Base-by-base conservation (phyloP, 2,888 invertebrate species). In the Doris montereyensis region DNA sequence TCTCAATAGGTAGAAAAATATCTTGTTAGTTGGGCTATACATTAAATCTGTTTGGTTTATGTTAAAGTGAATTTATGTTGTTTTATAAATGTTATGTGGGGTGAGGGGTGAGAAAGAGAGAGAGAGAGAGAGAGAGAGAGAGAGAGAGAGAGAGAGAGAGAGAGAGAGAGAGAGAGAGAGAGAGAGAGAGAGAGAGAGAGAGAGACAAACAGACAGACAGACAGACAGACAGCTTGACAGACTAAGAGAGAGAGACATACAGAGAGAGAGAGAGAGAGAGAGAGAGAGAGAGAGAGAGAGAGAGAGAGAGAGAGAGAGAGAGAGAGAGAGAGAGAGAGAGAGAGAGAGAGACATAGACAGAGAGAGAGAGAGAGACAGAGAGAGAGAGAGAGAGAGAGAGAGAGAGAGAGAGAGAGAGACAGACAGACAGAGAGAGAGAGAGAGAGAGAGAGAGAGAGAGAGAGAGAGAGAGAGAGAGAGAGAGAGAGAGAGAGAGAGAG, bases 91-190 rank as follows among this genome's bases (percentile, higher is more conserved):
- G n/a, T n/a, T n/a, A n/a, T n/a, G n/a, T n/a, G n/a, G n/a, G n/a
- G n/a, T n/a, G n/a, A n/a, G n/a, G n/a, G n/a, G n/a, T n/a, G n/a
- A 65, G 41, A 62, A 58, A 79, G 35, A 76, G 70, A 60, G 60
- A 79, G 67, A 76, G 28, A 71, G 79, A 70, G 26, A 58, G 57
- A 65, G 32, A 68, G 67, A 75, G 10, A 67, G 78, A 78, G n/a
- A 78, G 57, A 75, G 5, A 78, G 75, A 78, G 4, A 78, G 78
- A 78, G 24, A 76, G 52, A 74, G 28, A 67, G 76, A 41, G 8
- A 71, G 68, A 71, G 13, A 79, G 75, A 70, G 28, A 71, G 26
- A 68, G 13, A 67, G 52, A 32, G 30, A 77, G 26, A 34, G 57
- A 58, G 60, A 35, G 30, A 58, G 71, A 17, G 32, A 58, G 60